These are phyloP conservation scores for Triops longicaudatus DNA, from an alignment of 1,140 invertebrate genomes.

Conservation along the genomic window DNA sequence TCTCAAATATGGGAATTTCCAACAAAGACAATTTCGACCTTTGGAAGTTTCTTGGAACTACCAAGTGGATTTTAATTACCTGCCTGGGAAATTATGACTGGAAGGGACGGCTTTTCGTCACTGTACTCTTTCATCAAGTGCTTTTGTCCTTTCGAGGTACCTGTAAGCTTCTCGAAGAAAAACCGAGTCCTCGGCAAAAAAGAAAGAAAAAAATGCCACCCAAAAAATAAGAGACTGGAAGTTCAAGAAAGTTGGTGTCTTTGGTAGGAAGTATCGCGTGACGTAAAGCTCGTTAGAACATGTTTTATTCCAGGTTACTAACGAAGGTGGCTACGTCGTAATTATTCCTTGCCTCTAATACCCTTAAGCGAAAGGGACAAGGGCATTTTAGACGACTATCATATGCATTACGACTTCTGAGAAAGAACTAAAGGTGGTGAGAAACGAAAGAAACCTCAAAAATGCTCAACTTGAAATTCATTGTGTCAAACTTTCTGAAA, in stretches of 20 bases:
- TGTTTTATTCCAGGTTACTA: neutral
- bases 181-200: neutral
- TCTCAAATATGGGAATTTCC: neutral
- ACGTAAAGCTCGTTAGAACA: neutral
- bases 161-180: neutral
- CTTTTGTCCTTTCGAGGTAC: neutral
- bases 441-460: too few relatives aligned
- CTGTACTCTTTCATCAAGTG: neutral
- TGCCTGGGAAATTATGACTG: neutral
- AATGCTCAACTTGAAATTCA: too few relatives aligned
- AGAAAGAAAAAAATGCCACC: neutral
- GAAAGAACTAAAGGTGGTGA: too few relatives aligned
- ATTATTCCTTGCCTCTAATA: neutral
- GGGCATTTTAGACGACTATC: neutral
- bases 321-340: neutral
- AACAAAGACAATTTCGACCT: neutral
- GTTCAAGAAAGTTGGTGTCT: neutral
- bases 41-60: neutral
- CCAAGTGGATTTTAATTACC: neutral
- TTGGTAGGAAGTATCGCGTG: neutral
- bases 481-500: too few relatives aligned
- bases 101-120: slow-evolving; percentile 9
- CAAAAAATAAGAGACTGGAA: neutral
- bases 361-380: neutral
- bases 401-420: too few relatives aligned